Base-by-base conservation (phyloP, 2,113 vertebrate species). In the Larimichthys crocea region DNA sequence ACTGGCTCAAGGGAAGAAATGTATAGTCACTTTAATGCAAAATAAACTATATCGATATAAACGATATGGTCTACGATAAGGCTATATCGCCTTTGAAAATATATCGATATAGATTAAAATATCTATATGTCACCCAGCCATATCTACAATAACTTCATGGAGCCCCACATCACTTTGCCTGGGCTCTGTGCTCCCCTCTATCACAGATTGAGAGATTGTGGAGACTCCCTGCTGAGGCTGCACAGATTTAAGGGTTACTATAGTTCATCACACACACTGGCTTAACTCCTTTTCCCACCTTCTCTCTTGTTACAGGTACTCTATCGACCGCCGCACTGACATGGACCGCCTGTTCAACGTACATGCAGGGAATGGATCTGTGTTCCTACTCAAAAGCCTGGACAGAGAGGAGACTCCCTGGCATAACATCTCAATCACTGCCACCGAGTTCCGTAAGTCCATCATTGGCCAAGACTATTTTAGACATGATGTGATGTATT, bases 371-470 rank as follows among this genome's bases (percentile, higher is more conserved):
- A 99, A 98, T 5, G 98, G 98, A 62, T 98, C 97, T 0, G 95
- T 99, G 93, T 97, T 97, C 88, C 96, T 97, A 72, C 96, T 96
- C 42, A 97, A 95, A 91, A 87, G 92, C 76, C 95, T 99, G 79
- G 97, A 99, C 92, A 93, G 98, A 77, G 98, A 99, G 94, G 93
- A 96, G 29, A n/a, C 95, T 8, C 88, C 96, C 6, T 99, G 97
- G 97, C 98, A 99, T 77, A 99, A 99, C 70, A 96, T 99, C 68
- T 97, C 97, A 16, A 93, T 98, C 92, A 96, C 97, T 73, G 98
- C 98, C 65, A 94, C 96, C 14, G 97, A 99, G 93, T 96, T 97
- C 90, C 96, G 98, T 99, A 96, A 98, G 97, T 98, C 10, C 17
- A 52, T 70, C 46, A 17, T 22, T 20, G 9, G n/a, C 12, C 0